These are phyloP conservation scores for Ormyrus nitidulus DNA, from an alignment of 2,888 invertebrate species.

Conservation along the genomic window DNA sequence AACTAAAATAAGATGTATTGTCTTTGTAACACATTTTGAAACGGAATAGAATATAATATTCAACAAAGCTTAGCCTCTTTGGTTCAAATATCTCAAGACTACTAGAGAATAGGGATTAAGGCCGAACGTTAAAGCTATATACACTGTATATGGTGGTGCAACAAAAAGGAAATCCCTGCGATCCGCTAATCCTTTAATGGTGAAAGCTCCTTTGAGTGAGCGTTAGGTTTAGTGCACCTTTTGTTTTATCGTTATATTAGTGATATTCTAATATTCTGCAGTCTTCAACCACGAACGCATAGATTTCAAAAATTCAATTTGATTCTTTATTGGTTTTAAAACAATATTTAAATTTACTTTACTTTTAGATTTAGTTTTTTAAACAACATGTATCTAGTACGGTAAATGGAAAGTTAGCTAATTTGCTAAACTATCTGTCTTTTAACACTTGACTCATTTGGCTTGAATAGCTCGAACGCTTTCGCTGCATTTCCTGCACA, in stretches of 20 bases:
- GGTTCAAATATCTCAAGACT: slow-evolving; percentile 5
- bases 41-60: slow-evolving; percentile 28
- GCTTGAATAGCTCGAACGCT: too few relatives aligned
- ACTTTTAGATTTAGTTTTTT: too few relatives aligned
- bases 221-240: not conserved
- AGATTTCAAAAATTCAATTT: too few relatives aligned
- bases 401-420: too few relatives aligned
- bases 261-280: too few relatives aligned
- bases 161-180: not conserved
- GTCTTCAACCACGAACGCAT: too few relatives aligned
- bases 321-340: too few relatives aligned
- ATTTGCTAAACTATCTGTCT: not conserved
- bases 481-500: too few relatives aligned
- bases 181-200: slow-evolving; percentile 21
- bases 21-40: not conserved
- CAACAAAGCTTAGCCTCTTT: slow-evolving; percentile 16
- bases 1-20: not conserved
- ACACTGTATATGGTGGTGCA: not conserved
- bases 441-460: too few relatives aligned
- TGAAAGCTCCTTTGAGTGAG: slow-evolving; percentile 6
- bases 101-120: slow-evolving; percentile 9
- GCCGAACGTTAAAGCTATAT: not conserved
- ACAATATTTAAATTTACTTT: too few relatives aligned
- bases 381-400: too few relatives aligned
- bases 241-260: not conserved